Evolutionary conservation across 1,140 invertebrate species (phyloP), one percentile per base, ranked within the genome.

Genomic region (Drosophila lacertosa): DNA sequence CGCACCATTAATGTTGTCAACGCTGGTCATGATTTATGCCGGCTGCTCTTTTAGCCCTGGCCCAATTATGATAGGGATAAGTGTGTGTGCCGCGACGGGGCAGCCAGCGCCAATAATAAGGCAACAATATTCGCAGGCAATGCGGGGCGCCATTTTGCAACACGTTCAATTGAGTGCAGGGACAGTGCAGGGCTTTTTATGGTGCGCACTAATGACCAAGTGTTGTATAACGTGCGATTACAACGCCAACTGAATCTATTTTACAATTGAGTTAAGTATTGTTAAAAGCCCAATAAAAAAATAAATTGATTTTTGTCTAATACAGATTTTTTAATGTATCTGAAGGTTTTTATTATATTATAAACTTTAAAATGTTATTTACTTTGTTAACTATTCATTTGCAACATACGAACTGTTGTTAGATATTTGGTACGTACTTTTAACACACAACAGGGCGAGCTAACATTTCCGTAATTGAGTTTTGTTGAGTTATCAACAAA

Each of bases 401-500:
- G 22, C 11, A 16, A 16, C 51, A 65, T 6, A 20, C 1, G 10
- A 22, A 53, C 4, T 32, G 1, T n/a, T 4, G 3, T 13, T 26
- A 13, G 44, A 24, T 3, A 22, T 18, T 48, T 16, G 5, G n/a
- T n/a, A n/a, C n/a, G n/a, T n/a, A n/a, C n/a, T n/a, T n/a, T n/a
- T n/a, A n/a, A n/a, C n/a, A n/a, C n/a, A n/a, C n/a, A n/a, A n/a
- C n/a, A n/a, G n/a, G n/a, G n/a, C n/a, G n/a, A n/a, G n/a, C n/a
- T 58, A 67, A 78, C 73, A 67, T 58, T 79, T 45, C 55, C 67
- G 63, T 84, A 79, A 84, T 83, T 83, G 71, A 67, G 62, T 84
- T 84, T 64, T 64, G 24, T 40, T 40, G 60, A 67, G 79, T 66
- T 71, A 78, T 63, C 71, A 59, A 58, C 54, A 50, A 63, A 69